These are phyloP conservation scores for Gasterosteus nipponicus DNA, from an alignment of 2,113 vertebrate species.

Conservation along the genomic window DNA sequence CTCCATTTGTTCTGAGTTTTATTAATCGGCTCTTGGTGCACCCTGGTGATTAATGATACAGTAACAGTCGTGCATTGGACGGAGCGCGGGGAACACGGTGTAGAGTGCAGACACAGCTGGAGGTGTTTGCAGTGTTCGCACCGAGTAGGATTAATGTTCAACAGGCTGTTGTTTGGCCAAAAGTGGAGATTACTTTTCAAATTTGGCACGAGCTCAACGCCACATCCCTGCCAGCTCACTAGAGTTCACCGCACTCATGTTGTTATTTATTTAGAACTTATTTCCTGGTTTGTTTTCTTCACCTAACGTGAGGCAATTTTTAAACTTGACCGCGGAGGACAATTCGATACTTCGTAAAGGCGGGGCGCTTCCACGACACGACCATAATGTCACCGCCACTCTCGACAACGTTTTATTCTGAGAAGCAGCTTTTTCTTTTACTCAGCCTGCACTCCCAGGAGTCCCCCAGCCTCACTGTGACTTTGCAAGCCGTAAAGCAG, in stretches of 20 bases:
- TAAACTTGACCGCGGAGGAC: slow-evolving; percentile 41
- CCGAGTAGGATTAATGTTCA: slow-evolving; percentile 73
- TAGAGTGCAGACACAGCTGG: slow-evolving; percentile 58
- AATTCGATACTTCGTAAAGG: slow-evolving; percentile 50
- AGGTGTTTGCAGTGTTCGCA: slow-evolving; percentile 66
- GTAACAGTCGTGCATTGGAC: slow-evolving; percentile 48
- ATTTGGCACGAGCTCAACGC: slow-evolving; percentile 23
- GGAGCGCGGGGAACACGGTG: slow-evolving; percentile 26
- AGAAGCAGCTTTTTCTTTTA: slow-evolving; percentile 36
- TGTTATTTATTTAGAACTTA: slow-evolving; percentile 2
- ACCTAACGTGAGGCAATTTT: slow-evolving; percentile 26
- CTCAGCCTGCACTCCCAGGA: slow-evolving; percentile 22
- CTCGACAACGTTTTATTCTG: slow-evolving; percentile 48
- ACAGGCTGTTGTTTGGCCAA: slow-evolving; percentile 72
- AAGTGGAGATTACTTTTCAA: slow-evolving; percentile 50
- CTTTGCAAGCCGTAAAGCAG: slow-evolving; percentile 42
- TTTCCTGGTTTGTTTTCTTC: slow-evolving; percentile 38
- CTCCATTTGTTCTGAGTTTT: slow-evolving; percentile 70
- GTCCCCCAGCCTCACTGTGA: slow-evolving; percentile 32
- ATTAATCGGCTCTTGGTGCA: slow-evolving; percentile 73
- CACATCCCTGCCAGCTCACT: slow-evolving; percentile 10
- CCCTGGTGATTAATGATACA: slow-evolving; percentile 70
- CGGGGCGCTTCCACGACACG: slow-evolving; percentile 45
- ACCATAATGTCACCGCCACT: slow-evolving; percentile 41
- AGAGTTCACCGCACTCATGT: slow-evolving; percentile 23